Percentiles rank a stretch among this genome's conserved stretches.
These are phyloP conservation scores for Drosophila birchii DNA, from an alignment of 2,888 invertebrate genomes.

Conservation along the genomic window DNA sequence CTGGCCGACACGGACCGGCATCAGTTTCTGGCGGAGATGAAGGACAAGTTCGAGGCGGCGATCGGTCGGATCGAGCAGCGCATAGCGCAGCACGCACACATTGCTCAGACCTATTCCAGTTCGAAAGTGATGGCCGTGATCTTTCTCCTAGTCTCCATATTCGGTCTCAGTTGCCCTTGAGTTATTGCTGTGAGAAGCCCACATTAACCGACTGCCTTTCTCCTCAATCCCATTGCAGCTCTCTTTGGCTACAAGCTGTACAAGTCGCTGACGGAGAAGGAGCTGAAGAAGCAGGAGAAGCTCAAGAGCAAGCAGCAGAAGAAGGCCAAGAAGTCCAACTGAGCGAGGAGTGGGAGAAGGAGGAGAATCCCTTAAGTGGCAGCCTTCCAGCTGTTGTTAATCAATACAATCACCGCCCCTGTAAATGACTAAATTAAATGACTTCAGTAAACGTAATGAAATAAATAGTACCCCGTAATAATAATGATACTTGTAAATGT, in stretches of 20 bases:
- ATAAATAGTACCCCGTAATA: conserved; percentile 43
- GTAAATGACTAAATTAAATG: conserved; percentile 59
- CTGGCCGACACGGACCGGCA: conserved; percentile 71
- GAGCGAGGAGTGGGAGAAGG: conserved; percentile 9
- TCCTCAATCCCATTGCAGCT: conserved; percentile 87
- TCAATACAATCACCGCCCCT: conserved; percentile 59
- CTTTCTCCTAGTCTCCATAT: conserved; percentile 73
- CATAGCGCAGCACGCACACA: conserved; percentile 64
- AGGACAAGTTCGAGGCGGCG: conserved; percentile 71
- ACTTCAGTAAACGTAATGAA: conserved; percentile 46
- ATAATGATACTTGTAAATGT: conserved; percentile 28
- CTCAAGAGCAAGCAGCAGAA: conserved; percentile 91
- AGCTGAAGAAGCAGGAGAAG: conserved; percentile 92
- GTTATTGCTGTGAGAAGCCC: neutral
- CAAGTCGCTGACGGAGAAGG: conserved; percentile 91
- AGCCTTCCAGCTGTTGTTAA: conserved; percentile 41
- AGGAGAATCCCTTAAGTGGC: neutral
- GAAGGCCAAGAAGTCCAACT: conserved; percentile 88
- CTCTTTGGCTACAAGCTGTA: conserved; percentile 95
- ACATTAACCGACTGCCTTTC: conserved; percentile 34
- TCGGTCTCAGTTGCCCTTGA: conserved; percentile 61
- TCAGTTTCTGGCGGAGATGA: conserved; percentile 78
- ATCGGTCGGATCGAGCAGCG: conserved; percentile 75
- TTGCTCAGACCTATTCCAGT: conserved; percentile 74
- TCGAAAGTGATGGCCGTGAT: conserved; percentile 74